Evolutionary conservation across 2,888 invertebrate genomes (phyloP).

Genomic region (Phortica magna): DNA sequence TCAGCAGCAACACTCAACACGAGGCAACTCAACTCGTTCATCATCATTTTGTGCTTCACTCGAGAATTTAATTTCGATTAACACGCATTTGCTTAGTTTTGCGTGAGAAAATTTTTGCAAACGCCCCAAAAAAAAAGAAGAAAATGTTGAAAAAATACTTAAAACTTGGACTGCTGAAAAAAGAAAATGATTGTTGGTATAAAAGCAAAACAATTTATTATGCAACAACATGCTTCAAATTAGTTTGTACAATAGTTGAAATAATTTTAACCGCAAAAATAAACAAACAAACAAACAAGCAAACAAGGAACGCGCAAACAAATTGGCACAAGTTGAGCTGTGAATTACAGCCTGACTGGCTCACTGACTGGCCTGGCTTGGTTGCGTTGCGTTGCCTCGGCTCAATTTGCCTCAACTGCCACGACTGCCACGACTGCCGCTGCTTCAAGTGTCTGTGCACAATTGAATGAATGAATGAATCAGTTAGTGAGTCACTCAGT

Average conservation of each 20-base stretch:
- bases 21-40: slow-evolving; percentile 7
- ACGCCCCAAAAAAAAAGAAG: slow-evolving; percentile 29
- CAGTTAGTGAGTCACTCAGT: too few relatives aligned
- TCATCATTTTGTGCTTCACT: not conserved
- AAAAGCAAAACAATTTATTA: slow-evolving; percentile 24
- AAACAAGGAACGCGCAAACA: not conserved
- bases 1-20: not conserved
- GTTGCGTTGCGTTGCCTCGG: not conserved
- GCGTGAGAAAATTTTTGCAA: slow-evolving; percentile 11
- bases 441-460: not conserved
- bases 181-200: not conserved
- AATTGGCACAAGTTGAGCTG: not conserved
- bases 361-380: too few relatives aligned
- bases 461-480: not conserved
- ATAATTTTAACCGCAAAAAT: slow-evolving; percentile 25
- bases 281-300: slow-evolving; percentile 17
- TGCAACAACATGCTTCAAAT: slow-evolving; percentile 33
- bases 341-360: not conserved
- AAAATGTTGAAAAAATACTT: not conserved
- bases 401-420: not conserved
- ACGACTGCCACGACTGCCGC: not conserved
- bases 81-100: not conserved
- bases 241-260: slow-evolving; percentile 33
- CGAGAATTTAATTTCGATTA: slow-evolving; percentile 28
- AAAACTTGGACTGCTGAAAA: not conserved